These are phyloP conservation scores for Brassicogethes aeneus DNA, from an alignment of 2,888 invertebrate species.

Conservation along the genomic window DNA sequence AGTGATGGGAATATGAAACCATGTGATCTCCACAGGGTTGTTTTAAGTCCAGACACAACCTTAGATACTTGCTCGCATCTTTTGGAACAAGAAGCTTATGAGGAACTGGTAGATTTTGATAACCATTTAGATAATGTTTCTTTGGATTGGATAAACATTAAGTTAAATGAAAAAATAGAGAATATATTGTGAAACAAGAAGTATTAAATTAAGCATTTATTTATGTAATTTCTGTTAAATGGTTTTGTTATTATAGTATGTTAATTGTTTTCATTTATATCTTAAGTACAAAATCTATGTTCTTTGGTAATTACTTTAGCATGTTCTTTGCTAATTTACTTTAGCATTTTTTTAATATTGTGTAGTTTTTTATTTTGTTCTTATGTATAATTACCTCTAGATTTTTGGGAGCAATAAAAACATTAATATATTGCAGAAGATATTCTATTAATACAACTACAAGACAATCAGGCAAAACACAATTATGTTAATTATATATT, in stretches of 20 bases:
- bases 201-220: no score
- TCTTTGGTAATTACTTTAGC: no score
- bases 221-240: no score
- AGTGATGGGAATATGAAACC: conserved; percentile 70
- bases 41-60: conserved; percentile 43
- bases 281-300: no score
- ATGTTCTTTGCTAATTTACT: no score
- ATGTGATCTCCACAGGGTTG: conserved; percentile 40
- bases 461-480: not conserved
- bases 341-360: no score
- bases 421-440: not conserved
- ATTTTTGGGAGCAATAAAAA: not conserved
- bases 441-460: not conserved
- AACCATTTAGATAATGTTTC: conserved; percentile 89
- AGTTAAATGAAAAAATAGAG: conserved; percentile 53
- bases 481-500: not conserved
- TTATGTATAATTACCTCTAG: no score
- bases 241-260: no score
- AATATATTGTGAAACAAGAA: conserved; percentile 24
- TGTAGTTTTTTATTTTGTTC: no score
- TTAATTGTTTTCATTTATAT: no score
- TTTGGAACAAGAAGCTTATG: conserved; percentile 61
- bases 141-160: conserved; percentile 80
- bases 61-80: conserved; percentile 61
- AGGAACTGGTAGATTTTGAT: conserved; percentile 88